Percentiles rank a stretch among this genome's conserved stretches.
phyloP scores from a whole-genome alignment of 2,113 vertebrate genomes.

The Pelmatolapia mariae region DNA sequence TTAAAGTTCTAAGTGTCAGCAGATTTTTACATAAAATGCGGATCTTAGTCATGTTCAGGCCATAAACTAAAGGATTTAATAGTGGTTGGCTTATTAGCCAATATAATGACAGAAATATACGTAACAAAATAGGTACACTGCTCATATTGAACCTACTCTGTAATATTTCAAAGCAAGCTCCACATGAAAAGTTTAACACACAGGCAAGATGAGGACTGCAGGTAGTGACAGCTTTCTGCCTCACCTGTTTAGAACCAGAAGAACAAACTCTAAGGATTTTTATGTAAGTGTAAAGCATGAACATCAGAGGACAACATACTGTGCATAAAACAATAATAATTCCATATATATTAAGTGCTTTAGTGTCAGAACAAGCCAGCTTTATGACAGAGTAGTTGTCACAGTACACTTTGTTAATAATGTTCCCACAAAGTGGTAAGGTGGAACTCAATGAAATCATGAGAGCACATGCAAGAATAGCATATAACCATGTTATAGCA shows the following conservation, averaged over 20 bases:
- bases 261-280: not conserved
- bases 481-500: not conserved
- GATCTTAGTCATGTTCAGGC: not conserved
- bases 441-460: not conserved
- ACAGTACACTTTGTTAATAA: slow-evolving; percentile 51
- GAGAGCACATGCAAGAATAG: not conserved
- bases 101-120: not conserved
- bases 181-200: not conserved
- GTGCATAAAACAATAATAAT: not conserved
- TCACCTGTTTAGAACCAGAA: not conserved
- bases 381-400: slow-evolving; percentile 52
- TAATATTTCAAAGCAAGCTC: not conserved
- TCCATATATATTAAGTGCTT: not conserved
- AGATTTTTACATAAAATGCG: not conserved
- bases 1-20: not conserved
- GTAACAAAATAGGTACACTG: not conserved
- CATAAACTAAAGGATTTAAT: not conserved
- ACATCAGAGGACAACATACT: not conserved
- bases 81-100: not conserved
- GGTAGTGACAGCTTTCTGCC: slow-evolving; percentile 2
- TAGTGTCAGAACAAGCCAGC: slow-evolving; percentile 31
- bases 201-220: slow-evolving; percentile 8
- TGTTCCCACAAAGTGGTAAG: not conserved
- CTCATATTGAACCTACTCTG: not conserved
- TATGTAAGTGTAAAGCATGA: not conserved